Conservation (phyloP, 2,797 vertebrate genomes). For the Antennarius maculatus region DNA sequence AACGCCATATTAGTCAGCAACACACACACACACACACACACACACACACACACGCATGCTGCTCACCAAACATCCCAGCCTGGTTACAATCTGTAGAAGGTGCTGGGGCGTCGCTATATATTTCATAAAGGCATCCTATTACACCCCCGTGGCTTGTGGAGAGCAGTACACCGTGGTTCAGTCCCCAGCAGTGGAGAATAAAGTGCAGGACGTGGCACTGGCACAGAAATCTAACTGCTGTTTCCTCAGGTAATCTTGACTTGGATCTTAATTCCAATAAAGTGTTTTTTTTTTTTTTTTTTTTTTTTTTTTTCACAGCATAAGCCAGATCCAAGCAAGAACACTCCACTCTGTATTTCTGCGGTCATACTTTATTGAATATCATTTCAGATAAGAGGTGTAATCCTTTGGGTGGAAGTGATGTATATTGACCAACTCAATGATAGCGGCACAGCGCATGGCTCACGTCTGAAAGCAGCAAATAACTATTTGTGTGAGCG, state of each 20-base stretch:
- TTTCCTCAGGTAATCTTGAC: conserved; percentile 84
- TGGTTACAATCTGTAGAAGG: conserved; percentile 66
- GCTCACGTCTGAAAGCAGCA: conserved; percentile 61
- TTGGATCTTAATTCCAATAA: conserved; percentile 87
- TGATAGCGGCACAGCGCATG: conserved; percentile 66
- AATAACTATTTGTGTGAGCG: conserved; percentile 75
- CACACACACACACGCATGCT: conserved; percentile 16
- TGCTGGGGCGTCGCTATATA: conserved; percentile 65
- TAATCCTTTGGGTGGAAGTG: conserved; percentile 84
- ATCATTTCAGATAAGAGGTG: conserved; percentile 88
- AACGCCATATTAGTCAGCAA: conserved; percentile 25
- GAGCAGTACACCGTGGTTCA: conserved; percentile 61
- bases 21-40: conserved; percentile 20
- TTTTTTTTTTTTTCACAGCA: conserved; percentile 72
- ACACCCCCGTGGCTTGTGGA: conserved; percentile 69
- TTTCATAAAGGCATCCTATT: conserved; percentile 81
- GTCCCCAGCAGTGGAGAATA: conserved; percentile 71
- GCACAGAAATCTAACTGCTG: conserved; percentile 80
- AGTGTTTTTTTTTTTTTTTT: conserved; percentile 78
- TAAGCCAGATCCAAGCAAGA: conserved; percentile 78
- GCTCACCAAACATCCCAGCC: conserved; percentile 41
- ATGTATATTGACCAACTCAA: conserved; percentile 87
- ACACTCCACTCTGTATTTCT: conserved; percentile 82
- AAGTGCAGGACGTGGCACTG: conserved; percentile 70
- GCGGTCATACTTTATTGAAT: conserved; percentile 87